Evolutionary conservation across 1,140 invertebrate genomes (phyloP).

Genomic region (Cydia amplana): DNA sequence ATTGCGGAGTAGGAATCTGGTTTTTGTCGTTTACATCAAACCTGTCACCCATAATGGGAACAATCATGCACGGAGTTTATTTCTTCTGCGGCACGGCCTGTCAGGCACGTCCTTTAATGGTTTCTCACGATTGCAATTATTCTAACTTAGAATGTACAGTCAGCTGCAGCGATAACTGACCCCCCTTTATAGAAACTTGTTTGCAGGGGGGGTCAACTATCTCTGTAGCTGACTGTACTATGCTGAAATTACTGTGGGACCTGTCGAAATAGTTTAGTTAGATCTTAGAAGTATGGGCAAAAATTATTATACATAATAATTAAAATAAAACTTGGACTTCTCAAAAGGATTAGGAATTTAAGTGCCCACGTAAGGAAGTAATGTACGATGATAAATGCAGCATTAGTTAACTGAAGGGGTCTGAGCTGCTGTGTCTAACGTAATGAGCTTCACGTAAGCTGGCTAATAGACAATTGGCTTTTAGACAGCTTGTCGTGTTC

Average conservation of each 20-base stretch:
- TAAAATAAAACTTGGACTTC: not conserved
- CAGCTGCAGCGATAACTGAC: no score
- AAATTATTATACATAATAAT: not conserved
- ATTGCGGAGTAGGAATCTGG: slow-evolving; percentile 2
- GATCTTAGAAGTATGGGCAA: not conserved
- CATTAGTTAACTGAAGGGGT: not conserved
- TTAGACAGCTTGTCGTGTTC: not conserved
- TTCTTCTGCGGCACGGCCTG: slow-evolving; percentile 8
- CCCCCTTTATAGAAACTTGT: no score
- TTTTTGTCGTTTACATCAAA: slow-evolving; percentile 18
- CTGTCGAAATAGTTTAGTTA: not conserved
- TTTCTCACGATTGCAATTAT: slow-evolving; percentile 19
- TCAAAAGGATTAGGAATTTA: slow-evolving; percentile 1
- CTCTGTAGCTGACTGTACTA: not conserved
- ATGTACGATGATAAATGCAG: not conserved
- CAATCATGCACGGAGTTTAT: slow-evolving; percentile 23
- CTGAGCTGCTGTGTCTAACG: not conserved
- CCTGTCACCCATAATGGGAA: slow-evolving; percentile 18
- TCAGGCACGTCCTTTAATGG: slow-evolving; percentile 15
- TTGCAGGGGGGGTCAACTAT: no score
- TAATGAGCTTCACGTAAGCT: not conserved
- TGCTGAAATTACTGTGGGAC: not conserved
- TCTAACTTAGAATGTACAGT: slow-evolving; percentile 4
- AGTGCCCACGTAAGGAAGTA: not conserved
- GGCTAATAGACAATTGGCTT: not conserved